Evolutionary conservation across 2,797 vertebrate genomes (phyloP).

Genomic region (Moxostoma hubbsi): DNA sequence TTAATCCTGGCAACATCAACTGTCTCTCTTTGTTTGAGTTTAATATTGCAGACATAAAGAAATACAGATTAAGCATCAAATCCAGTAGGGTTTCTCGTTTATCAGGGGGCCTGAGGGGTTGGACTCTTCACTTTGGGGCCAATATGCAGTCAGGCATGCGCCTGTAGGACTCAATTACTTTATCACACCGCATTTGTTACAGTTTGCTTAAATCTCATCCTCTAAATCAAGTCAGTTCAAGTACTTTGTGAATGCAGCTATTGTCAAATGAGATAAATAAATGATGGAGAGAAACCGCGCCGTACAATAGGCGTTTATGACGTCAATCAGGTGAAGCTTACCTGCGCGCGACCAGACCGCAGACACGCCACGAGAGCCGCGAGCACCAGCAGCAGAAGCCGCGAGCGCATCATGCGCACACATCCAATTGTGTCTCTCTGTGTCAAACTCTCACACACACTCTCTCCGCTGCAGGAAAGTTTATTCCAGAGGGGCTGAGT

Average conservation of each 20-base stretch:
- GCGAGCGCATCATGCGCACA: conserved; percentile 67
- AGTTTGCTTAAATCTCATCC: conserved; percentile 38
- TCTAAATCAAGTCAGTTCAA: conserved; percentile 16
- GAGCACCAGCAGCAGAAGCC: conserved; percentile 74
- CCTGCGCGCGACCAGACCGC: conserved; percentile 72
- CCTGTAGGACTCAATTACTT: neutral
- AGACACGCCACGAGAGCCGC: conserved; percentile 68
- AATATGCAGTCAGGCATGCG: conserved; percentile 16
- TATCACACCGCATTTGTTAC: neutral
- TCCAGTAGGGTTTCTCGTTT: conserved; percentile 22
- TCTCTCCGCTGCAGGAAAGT: conserved; percentile 20
- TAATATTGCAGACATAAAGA: conserved; percentile 29
- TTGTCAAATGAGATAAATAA: conserved; percentile 13
- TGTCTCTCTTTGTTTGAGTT: conserved; percentile 38
- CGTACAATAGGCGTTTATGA: conserved; percentile 26
- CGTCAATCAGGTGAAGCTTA: conserved; percentile 63
- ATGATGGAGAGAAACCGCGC: neutral
- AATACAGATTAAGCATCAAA: conserved; percentile 37
- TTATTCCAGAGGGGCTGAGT: conserved; percentile 34
- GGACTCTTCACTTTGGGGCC: neutral
- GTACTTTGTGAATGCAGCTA: conserved; percentile 1
- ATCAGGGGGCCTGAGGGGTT: neutral
- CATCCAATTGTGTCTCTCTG: conserved; percentile 32
- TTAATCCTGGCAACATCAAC: conserved; percentile 28
- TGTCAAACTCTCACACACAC: conserved; percentile 12